phyloP scores from a whole-genome alignment of 2,113 vertebrate species.

The Bufo gargarizans region DNA sequence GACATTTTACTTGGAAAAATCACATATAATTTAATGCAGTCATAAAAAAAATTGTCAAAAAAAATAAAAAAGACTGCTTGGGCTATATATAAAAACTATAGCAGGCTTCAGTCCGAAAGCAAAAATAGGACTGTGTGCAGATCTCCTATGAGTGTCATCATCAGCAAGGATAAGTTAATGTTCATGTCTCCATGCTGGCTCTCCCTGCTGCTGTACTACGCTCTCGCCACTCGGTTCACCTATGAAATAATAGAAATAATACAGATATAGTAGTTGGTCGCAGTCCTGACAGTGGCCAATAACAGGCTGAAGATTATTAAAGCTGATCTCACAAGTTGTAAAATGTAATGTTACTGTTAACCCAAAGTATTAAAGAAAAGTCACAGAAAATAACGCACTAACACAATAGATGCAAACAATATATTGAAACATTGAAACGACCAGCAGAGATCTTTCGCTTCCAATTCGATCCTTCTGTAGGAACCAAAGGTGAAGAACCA shows the following conservation, averaged over 20 bases:
- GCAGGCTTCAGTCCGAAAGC: not conserved
- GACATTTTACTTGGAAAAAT: not conserved
- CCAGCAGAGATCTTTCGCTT: too few species aligned
- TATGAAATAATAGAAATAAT: conserved; percentile 8
- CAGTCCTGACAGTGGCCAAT: too few species aligned
- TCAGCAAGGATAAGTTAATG: not conserved
- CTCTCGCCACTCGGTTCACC: conserved; percentile 60
- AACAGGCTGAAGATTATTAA: not conserved
- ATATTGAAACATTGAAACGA: too few species aligned
- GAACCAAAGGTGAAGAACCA: too few species aligned
- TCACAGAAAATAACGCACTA: too few species aligned
- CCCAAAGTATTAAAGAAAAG: too few species aligned
- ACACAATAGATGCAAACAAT: too few species aligned
- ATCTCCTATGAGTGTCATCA: not conserved
- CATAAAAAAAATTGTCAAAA: too few species aligned
- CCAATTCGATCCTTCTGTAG: too few species aligned
- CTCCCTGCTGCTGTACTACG: conserved; percentile 63
- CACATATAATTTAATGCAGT: too few species aligned
- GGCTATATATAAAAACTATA: too few species aligned
- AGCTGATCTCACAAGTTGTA: not conserved
- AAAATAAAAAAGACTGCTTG: too few species aligned
- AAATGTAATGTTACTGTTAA: not conserved
- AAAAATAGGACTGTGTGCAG: not conserved
- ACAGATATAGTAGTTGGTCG: not conserved
- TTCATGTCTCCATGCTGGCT: conserved; percentile 75